Percentiles rank a stretch among this genome's conserved stretches.
Conservation (phyloP, 2,888 invertebrate genomes). For the Heliconius erato region DNA sequence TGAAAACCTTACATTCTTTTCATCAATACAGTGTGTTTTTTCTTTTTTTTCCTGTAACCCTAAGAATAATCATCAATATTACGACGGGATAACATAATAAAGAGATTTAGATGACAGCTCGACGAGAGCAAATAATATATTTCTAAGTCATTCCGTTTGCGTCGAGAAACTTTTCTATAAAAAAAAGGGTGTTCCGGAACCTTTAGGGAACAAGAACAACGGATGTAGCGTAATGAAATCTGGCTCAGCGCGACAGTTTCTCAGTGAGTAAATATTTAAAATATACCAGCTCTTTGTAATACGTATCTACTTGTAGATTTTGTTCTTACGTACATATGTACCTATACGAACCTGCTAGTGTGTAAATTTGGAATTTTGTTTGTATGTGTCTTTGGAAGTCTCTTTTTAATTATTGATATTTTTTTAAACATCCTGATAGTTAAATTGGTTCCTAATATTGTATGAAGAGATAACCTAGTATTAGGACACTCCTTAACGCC, state of each 20-base stretch:
- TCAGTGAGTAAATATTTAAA: conserved; percentile 36
- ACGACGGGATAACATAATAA: conserved; percentile 28
- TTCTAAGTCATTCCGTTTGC: conserved; percentile 11
- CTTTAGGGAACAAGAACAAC: conserved; percentile 34
- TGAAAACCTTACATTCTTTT: not conserved
- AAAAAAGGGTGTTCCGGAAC: conserved; percentile 35
- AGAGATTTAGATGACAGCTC: conserved; percentile 31
- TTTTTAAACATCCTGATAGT: not conserved
- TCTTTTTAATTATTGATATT: no score
- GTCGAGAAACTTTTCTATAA: conserved; percentile 31
- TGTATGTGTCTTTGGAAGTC: not conserved
- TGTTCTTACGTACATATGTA: not conserved
- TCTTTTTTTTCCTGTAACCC: not conserved
- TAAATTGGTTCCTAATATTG: no score
- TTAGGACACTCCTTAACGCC: no score
- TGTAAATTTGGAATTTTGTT: conserved; percentile 1
- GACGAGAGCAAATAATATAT: conserved; percentile 35
- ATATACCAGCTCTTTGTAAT: not conserved
- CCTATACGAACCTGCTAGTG: not conserved
- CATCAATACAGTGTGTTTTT: conserved; percentile 9
- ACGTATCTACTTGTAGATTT: not conserved
- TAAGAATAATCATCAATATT: conserved; percentile 33
- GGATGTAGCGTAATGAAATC: conserved; percentile 40
- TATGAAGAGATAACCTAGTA: no score
- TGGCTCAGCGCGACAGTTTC: conserved; percentile 29